phyloP scores from a whole-genome alignment of 2,888 invertebrate genomes.

The Clistopyga incitator region DNA sequence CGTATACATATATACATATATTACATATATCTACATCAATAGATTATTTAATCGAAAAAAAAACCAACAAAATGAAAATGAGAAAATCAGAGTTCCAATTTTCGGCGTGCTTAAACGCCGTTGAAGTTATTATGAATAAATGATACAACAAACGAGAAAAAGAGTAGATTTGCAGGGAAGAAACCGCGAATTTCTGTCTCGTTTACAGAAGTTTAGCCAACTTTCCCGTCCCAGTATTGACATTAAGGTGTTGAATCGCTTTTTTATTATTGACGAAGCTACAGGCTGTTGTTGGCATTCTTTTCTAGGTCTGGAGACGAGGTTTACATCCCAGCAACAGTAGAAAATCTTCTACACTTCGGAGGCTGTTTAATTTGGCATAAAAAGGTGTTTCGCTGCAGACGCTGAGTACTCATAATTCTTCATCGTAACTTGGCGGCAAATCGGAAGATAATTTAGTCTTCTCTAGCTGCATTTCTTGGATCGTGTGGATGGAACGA shows the following conservation, averaged over 20 bases:
- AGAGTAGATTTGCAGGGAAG: not conserved
- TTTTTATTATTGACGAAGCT: not conserved
- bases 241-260: not conserved
- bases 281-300: constrained; percentile 30
- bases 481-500: not conserved
- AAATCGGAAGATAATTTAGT: not conserved
- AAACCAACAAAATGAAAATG: constrained; percentile 34
- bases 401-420: not conserved
- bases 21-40: constrained; percentile 59
- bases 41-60: constrained; percentile 66
- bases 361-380: constrained; percentile 12
- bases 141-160: constrained; percentile 35
- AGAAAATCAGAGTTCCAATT: constrained; percentile 53
- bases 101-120: constrained; percentile 47
- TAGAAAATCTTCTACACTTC: not conserved
- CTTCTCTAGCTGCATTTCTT: not conserved
- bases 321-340: not conserved
- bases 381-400: not conserved
- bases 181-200: not conserved
- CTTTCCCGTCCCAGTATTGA: constrained; percentile 29
- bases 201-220: constrained; percentile 13
- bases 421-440: not conserved
- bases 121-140: constrained; percentile 56
- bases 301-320: not conserved
- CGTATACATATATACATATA: constrained; percentile 55